A percentile compares a stretch with the other conserved stretches of the same genome.
phyloP scores from a whole-genome alignment of 2,113 vertebrate species.

The Burhinus bistriatus region DNA sequence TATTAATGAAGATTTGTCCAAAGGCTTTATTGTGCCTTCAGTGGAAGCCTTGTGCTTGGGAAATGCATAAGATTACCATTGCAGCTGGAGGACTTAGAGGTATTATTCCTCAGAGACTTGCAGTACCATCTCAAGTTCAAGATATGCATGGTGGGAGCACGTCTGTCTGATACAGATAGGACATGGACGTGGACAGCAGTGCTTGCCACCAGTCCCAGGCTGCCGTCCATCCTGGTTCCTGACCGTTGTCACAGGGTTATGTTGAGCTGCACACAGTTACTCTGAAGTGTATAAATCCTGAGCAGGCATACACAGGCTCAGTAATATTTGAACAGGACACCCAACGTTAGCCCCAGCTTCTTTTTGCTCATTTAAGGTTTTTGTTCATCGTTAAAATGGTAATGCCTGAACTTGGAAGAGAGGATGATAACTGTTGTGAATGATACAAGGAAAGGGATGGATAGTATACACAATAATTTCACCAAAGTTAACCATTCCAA shows the following conservation, averaged over 20 bases:
- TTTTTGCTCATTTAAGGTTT: background rate
- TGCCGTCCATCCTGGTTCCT: background rate
- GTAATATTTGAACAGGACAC: background rate
- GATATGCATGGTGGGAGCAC: background rate
- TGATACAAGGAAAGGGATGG: background rate
- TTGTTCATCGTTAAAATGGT: background rate
- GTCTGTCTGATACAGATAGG: background rate
- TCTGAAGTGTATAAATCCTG: background rate
- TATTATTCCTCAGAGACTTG: background rate
- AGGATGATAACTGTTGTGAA: background rate
- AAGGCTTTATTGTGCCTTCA: constrained; percentile 23
- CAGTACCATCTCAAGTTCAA: background rate
- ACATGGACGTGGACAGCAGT: background rate
- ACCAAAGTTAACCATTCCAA: background rate
- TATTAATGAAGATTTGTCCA: constrained; percentile 49
- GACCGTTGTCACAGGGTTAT: background rate
- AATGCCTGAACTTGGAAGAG: background rate
- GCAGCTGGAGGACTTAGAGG: background rate
- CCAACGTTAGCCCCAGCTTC: background rate
- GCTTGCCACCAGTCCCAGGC: background rate
- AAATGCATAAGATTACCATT: background rate
- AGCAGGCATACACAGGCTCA: background rate
- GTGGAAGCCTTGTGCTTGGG: background rate
- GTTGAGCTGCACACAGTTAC: background rate
- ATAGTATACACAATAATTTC: background rate